Evolutionary conservation across 2,888 invertebrate species (phyloP), one percentile per base, ranked within the genome.

Genomic region (Plebejus melissa): DNA sequence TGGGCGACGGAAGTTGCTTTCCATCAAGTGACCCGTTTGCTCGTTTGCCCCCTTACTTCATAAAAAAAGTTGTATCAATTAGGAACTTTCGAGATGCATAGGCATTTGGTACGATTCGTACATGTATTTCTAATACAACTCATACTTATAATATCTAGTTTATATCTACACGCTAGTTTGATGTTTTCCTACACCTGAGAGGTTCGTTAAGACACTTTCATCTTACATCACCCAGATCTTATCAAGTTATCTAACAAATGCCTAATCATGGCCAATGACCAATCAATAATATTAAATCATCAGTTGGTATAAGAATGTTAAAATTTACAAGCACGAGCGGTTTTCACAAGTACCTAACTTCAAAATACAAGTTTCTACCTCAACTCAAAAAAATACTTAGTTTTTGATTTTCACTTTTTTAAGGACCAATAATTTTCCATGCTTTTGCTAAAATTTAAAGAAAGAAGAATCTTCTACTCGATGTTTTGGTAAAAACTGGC

Each of bases 281-380:
- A 65, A 65, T 65, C 65, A 65, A 65, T 11, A 60, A 9, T 28
- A 60, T 11, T 60, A 60, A 60, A 60, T 28, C 60, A 36, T 65
- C 32, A 32, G 65, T 65, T 65, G 32, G 65, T 11, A 28, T 22
- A 58, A 22, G 58, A 58, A 65, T 65, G 28, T 9, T 65, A 58
- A 58, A 58, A 54, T 16, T 54, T 16, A 54, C 54, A 54, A 54
- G 16, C 54, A 54, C 4, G 4, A 16, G 54, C 54, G 13, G 54
- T 54, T 54, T 54, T 16, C 54, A 54, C 13, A 16, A 54, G 54
- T 54, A 16, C 16, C 22, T 22, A 16, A 54, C 22, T 22, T 58
- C 58, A 22, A 22, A 22, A 22, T 1, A 58, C 58, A 22, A 54
- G 54, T 16, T 16, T 16, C 4, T 54, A 54, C 54, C 16, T 54